Base-by-base conservation (phyloP, 2,797 vertebrate genomes). In the Oryzias dopingdopingensis region DNA sequence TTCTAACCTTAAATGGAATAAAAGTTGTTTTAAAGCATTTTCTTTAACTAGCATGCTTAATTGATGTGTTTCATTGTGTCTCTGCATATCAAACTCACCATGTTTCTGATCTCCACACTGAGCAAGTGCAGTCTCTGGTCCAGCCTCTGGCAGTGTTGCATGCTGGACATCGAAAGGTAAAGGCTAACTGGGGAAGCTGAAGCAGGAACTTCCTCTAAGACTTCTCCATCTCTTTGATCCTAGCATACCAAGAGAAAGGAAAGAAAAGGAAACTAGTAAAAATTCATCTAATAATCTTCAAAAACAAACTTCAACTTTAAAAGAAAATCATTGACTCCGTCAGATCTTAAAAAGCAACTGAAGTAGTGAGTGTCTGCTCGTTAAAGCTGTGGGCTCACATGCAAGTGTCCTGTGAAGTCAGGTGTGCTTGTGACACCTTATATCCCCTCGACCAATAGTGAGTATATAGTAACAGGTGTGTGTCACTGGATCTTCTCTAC, bases 121-220 rank as follows among this genome's bases (percentile, higher is more conserved):
- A 94, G 66, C 16, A 32, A 54, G 56, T 46, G 70, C 56, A 93
- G 89, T 72, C 88, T 91, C 77, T 90, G 87, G 85, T 91, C 92
- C 69, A 84, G 83, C 73, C 87, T 82, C 75, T 83, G 85, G 40
- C 77, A 76, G 77, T 80, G 79, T 17, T 81, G 85, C 81, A 86
- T 81, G 66, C 54, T 82, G 68, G 70, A 60, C 13, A 77, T 1
- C 76, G 70, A 37, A 79, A 62, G 7, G 76, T 70, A 59, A 70
- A 41, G 0, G 56, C 63, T 55, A 90, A 71, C 42, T 73, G 77
- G 23, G 80, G 76, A 45, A 74, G 69, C 58, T 45, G 81, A 51
- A 43, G 58, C 46, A 88, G 78, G 47, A 93, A 80, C 4, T 41
- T 84, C 79, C 51, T 74, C 68, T 92, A 82, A 0, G 88, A 89